These are phyloP conservation scores for Drosophila peninsularis DNA, from an alignment of 2,888 invertebrate species.

Conservation along the genomic window DNA sequence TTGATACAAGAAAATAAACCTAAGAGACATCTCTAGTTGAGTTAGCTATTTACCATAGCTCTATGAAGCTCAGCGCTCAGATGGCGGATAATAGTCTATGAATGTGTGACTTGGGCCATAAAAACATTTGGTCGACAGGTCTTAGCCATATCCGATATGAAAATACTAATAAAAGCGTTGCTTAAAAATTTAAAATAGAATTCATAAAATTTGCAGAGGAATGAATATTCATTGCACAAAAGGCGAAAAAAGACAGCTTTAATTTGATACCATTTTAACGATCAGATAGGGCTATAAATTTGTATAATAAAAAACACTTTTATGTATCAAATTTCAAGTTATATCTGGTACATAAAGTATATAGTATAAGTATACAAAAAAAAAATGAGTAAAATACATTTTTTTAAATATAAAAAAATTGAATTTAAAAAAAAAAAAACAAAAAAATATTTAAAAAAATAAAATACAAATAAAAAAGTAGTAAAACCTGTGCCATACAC, in stretches of 20 bases:
- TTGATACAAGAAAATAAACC: background rate
- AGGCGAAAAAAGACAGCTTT: background rate
- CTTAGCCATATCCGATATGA: background rate
- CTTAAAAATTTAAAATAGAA: background rate
- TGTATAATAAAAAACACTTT: background rate
- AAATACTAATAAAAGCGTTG: background rate
- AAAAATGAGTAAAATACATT: no score
- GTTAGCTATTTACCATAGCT: background rate
- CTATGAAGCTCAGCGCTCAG: background rate
- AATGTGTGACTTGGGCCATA: background rate
- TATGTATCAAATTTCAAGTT: background rate
- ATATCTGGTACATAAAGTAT: background rate
- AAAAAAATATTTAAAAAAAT: no score
- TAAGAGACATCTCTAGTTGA: background rate
- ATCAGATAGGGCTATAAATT: background rate
- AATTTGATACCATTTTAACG: slow-evolving; percentile 1
- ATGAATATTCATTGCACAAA: background rate
- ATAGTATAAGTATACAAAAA: background rate
- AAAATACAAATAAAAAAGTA: background rate
- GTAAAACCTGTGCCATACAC: background rate
- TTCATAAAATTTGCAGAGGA: background rate
- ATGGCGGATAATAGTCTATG: background rate
- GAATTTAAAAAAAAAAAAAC: background rate
- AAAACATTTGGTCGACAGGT: background rate
- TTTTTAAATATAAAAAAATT: no score